These are phyloP conservation scores for Pan troglodytes DNA, from an alignment of 2,113 vertebrate species.

Conservation along the genomic window NHGRI_mPanTro3-v2.1_pri NC_072411.2:107618501-107619000, in stretches of 20 bases:
- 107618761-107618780: neutral
- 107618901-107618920: constrained; percentile 27
- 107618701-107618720: neutral
- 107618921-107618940: constrained; percentile 13
- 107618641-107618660: neutral
- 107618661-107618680: neutral
- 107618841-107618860: neutral
- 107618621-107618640: neutral
- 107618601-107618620: neutral
- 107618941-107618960: constrained; percentile 52
- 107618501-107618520: neutral
- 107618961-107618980: constrained; percentile 61
- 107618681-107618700: neutral
- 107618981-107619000: constrained; percentile 72
- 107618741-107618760: neutral
- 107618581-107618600: neutral
- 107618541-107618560: neutral
- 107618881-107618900: neutral
- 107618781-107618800: neutral
- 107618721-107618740: neutral
- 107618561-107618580: neutral
- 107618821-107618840: neutral
- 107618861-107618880: constrained; percentile 10
- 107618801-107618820: neutral
- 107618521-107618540: neutral